These are phyloP conservation scores for Bombus haemorrhoidalis DNA, from an alignment of 1,140 invertebrate genomes.

Conservation along the genomic window DNA sequence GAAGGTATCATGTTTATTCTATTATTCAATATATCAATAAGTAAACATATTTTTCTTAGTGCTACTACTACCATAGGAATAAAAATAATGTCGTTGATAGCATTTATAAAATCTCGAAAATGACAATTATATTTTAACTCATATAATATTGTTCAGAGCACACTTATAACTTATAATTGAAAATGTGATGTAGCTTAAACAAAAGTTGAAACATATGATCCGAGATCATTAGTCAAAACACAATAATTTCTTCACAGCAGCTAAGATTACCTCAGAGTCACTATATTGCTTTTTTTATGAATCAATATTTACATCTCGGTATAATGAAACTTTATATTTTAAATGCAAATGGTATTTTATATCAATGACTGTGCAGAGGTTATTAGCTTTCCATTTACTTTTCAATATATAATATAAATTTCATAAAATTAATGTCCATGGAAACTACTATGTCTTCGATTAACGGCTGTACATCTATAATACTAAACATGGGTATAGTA, in stretches of 20 bases:
- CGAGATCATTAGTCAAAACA: constrained; percentile 61
- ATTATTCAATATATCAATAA: constrained; percentile 25
- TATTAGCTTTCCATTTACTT: constrained; percentile 45
- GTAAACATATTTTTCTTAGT: constrained; percentile 27
- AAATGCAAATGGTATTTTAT: constrained; percentile 62
- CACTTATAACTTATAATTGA: constrained; percentile 25
- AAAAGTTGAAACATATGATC: constrained; percentile 55
- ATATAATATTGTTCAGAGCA: constrained; percentile 29
- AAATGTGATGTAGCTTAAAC: constrained; percentile 41
- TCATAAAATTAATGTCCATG: constrained; percentile 56
- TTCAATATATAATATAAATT: constrained; percentile 52
- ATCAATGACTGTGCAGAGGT: constrained; percentile 51
- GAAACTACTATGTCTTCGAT: constrained; percentile 53
- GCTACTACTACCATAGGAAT: constrained; percentile 32
- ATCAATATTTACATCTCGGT: constrained; percentile 63
- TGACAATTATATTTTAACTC: constrained; percentile 50
- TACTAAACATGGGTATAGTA: constrained; percentile 55
- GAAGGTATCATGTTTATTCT: constrained; percentile 17
- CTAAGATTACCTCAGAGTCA: constrained; percentile 45
- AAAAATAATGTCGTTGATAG: constrained; percentile 29
- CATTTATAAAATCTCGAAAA: constrained; percentile 25
- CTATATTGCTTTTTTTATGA: constrained; percentile 57
- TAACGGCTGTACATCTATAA: constrained; percentile 52
- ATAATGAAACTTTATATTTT: constrained; percentile 57
- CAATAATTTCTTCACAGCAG: constrained; percentile 53